Base-by-base conservation (phyloP, 2,888 invertebrate species). In the Tubulanus polymorphus region DNA sequence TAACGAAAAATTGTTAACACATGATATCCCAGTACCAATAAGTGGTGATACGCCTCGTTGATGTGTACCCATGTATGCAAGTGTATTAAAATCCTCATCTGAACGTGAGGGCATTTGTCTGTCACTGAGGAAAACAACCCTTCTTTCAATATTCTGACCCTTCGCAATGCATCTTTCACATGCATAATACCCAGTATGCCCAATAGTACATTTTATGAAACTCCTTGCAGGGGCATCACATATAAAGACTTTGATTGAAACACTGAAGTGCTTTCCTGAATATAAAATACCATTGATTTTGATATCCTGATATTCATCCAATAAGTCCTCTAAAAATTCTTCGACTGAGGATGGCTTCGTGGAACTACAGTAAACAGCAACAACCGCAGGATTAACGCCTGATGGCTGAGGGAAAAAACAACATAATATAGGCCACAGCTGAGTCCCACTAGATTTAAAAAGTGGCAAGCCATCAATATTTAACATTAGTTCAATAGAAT, bases 191-290 rank as follows among this genome's bases (percentile, higher is more conserved):
- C 48, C 59, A 37, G 28, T 52, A 46, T 60, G 59, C 12, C 27
- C 45, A 30, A 55, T 60, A 25, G 49, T 55, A 29, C 51, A 5
- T 28, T 60, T 59, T 12, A 59, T 6, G 28, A 60, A 56, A 3
- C 56, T 41, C 26, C 60, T 28, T 20, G 60, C 60, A 23, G 60
- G 60, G 5, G 60, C 50, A 60, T 60, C 60, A 56, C 60, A 60
- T 30, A 60, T 58, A 53, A 60, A 56, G 51, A 20, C 41, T 26
- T 37, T 23, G 15, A 60, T 37, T 20, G 18, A 12, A 12, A 55
- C 26, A 20, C 10, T 20, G 15, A 30, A 55, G 8, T 23, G 15
- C 18, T 20, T 29, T 18, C 35, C 46, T 3, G 18, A 15, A 29
- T 28, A 8, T 5, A 15, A 8, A 2, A 57, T 12, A 12, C 50